Conservation (phyloP, 2,113 vertebrate species). For the Rhinoderma darwinii region DNA sequence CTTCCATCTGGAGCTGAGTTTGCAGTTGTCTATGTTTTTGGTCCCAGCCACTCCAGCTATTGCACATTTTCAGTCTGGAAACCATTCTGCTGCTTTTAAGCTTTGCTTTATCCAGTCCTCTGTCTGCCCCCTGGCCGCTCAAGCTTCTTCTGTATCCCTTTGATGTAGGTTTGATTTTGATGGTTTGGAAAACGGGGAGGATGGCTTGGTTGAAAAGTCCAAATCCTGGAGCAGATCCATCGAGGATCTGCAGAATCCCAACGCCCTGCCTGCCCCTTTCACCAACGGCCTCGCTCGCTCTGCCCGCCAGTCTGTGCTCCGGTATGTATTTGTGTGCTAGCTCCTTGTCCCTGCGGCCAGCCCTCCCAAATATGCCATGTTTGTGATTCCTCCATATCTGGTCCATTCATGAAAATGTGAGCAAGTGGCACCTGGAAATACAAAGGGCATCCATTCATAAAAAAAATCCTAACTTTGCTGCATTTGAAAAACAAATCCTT, state of each 20-base stretch:
- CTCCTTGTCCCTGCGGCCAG: conserved; percentile 75
- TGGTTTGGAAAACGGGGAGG: conserved; percentile 89
- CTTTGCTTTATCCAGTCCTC: conserved; percentile 64
- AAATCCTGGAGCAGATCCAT: conserved; percentile 96
- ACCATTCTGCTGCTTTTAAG: conserved; percentile 61
- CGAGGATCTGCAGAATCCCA: conserved; percentile 91
- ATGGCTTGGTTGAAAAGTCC: conserved; percentile 87
- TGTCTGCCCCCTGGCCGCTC: conserved; percentile 61
- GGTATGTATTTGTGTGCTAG: conserved; percentile 84
- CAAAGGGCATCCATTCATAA: neutral
- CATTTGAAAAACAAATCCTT: neutral
- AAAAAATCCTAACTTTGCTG: neutral
- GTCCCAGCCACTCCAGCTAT: neutral
- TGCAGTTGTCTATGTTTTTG: conserved; percentile 25
- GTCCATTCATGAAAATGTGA: neutral
- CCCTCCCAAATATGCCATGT: conserved; percentile 61
- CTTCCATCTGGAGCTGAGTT: conserved; percentile 18
- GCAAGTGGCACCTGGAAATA: neutral
- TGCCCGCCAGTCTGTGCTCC: conserved; percentile 91
- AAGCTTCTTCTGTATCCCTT: conserved; percentile 58
- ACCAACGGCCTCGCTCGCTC: conserved; percentile 93
- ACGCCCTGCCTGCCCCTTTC: conserved; percentile 81
- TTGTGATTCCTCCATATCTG: neutral
- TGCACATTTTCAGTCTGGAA: conserved; percentile 52
- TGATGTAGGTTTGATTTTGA: conserved; percentile 94